Conservation (phyloP, 2,797 vertebrate species). For the Anabacerthia variegaticeps region DNA sequence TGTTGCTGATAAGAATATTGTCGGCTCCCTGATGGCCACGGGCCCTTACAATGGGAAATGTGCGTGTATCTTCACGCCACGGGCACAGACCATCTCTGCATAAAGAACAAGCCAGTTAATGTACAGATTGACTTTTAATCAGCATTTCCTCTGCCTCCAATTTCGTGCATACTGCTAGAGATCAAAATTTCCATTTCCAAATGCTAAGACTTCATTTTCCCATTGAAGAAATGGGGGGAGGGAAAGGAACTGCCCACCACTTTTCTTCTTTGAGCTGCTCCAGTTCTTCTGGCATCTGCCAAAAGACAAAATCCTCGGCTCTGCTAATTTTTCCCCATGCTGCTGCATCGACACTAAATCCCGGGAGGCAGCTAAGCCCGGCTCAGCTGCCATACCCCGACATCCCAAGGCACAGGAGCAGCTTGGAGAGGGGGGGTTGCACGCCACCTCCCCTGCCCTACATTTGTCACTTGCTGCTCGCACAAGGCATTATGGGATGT, state of each 20-base stretch:
- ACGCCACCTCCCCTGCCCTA: not conserved
- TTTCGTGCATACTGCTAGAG: not conserved
- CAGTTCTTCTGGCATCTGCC: not conserved
- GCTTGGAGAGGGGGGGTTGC: accelerated
- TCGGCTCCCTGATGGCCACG: accelerated
- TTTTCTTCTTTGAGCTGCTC: not conserved
- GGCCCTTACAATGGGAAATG: not conserved
- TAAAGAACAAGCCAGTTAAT: not conserved
- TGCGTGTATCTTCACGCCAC: accelerated
- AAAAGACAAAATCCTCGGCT: not conserved
- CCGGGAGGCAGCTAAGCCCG: not conserved
- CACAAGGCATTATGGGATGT: not conserved
- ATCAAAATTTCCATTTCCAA: not conserved
- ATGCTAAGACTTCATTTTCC: not conserved
- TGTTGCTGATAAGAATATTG: not conserved
- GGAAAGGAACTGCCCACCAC: not conserved
- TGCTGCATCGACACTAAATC: not conserved
- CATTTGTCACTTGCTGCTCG: not conserved
- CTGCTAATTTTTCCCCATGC: not conserved
- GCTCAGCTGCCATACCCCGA: not conserved
- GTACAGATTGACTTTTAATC: not conserved
- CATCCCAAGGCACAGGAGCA: not conserved
- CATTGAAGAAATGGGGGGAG: accelerated
- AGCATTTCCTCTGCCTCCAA: not conserved
- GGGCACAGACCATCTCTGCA: not conserved